Evolutionary conservation across 2,113 vertebrate genomes (phyloP).

Genomic region (Pterophyllum scalare): DNA sequence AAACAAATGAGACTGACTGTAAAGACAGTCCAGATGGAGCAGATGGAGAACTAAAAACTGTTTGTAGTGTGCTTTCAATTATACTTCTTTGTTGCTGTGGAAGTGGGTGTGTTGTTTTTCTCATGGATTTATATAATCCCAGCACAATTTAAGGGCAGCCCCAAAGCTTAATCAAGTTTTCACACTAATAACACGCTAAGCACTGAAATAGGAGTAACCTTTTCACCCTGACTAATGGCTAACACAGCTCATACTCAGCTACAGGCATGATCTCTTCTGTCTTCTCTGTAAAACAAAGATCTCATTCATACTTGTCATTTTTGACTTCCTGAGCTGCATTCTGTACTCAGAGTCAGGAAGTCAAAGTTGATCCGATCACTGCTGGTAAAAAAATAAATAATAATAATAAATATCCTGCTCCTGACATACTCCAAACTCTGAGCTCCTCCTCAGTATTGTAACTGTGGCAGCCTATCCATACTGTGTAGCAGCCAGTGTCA

Average conservation of each 20-base stretch:
- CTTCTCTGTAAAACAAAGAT: conserved; percentile 47
- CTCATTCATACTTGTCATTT: conserved; percentile 41
- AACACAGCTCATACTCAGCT: conserved; percentile 7
- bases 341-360: conserved; percentile 26
- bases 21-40: not conserved
- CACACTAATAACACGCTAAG: not conserved
- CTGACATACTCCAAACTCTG: not conserved
- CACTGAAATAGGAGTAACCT: conserved; percentile 6
- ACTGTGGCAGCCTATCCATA: not conserved
- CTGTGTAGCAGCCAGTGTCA: not conserved
- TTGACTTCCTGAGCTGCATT: conserved; percentile 15
- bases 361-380: conserved; percentile 31
- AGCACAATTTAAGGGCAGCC: not conserved
- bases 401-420: not conserved
- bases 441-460: not conserved
- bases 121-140: not conserved
- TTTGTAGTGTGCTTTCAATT: accelerated
- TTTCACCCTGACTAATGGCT: conserved; percentile 20
- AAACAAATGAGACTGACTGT: not conserved
- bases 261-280: conserved; percentile 29
- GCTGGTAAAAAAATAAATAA: conserved; percentile 5
- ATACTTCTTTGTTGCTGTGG: not conserved
- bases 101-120: conserved; percentile 1
- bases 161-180: not conserved
- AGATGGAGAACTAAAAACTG: not conserved